Conservation (phyloP, 2,888 invertebrate genomes). For the Bellardia pandia region DNA sequence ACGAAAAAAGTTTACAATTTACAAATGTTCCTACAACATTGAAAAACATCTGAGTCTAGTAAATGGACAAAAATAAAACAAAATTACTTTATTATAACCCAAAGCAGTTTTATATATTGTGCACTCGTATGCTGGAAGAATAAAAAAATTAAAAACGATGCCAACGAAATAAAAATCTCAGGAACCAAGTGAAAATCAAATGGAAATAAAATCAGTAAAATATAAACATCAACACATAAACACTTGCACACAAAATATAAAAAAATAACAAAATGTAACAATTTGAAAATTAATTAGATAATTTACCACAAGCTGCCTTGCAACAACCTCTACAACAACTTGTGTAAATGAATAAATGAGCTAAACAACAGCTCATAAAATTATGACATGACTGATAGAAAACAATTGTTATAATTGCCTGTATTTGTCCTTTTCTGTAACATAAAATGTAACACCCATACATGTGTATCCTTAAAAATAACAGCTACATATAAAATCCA, state of each 20-base stretch:
- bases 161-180: constrained; percentile 43
- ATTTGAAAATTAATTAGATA: constrained; percentile 53
- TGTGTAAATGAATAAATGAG: constrained; percentile 28
- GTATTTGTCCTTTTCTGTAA: no score
- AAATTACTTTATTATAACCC: constrained; percentile 64
- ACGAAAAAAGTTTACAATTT: constrained; percentile 46
- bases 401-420: not conserved
- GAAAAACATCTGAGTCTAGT: constrained; percentile 53
- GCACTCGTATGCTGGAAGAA: not conserved
- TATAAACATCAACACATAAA: constrained; percentile 11
- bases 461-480: not conserved
- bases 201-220: constrained; percentile 61
- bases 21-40: constrained; percentile 29
- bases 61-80: constrained; percentile 59
- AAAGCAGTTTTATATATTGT: constrained; percentile 42
- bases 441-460: not conserved
- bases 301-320: constrained; percentile 35
- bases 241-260: not conserved
- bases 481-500: not conserved
- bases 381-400: constrained; percentile 27
- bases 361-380: constrained; percentile 8
- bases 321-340: not conserved
- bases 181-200: constrained; percentile 44
- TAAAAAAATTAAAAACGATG: constrained; percentile 25
- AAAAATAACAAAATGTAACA: constrained; percentile 1